phyloP scores from a whole-genome alignment of 2,888 invertebrate species.

The Platynereis dumerilii region DNA sequence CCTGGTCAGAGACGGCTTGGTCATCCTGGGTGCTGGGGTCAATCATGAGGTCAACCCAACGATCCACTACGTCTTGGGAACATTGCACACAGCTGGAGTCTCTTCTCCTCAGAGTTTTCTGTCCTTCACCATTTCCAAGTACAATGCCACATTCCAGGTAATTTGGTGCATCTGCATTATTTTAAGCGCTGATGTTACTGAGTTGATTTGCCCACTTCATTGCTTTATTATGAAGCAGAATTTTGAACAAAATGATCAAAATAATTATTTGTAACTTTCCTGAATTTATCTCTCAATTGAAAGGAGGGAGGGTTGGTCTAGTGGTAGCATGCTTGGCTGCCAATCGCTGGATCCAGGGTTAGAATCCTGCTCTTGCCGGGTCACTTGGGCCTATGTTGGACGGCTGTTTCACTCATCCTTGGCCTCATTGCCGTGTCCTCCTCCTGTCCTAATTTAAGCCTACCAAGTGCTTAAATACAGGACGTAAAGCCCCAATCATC shows the following conservation, averaged over 20 bases:
- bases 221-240: not conserved
- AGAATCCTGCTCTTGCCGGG: too few relatives aligned
- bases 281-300: too few relatives aligned
- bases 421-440: too few relatives aligned
- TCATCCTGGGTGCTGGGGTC: slow-evolving; percentile 76
- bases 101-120: slow-evolving; percentile 57
- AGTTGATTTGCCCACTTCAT: not conserved
- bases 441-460: too few relatives aligned
- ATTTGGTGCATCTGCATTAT: not conserved
- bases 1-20: slow-evolving; percentile 69
- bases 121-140: slow-evolving; percentile 32
- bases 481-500: too few relatives aligned
- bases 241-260: not conserved
- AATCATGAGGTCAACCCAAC: slow-evolving; percentile 73
- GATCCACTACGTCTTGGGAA: slow-evolving; percentile 74
- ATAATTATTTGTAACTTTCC: too few relatives aligned
- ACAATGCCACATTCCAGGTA: slow-evolving; percentile 27
- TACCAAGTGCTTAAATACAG: too few relatives aligned
- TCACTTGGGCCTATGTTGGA: too few relatives aligned
- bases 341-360: too few relatives aligned
- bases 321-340: too few relatives aligned
- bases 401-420: too few relatives aligned
- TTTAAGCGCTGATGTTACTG: not conserved
- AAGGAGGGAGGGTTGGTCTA: too few relatives aligned
- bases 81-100: slow-evolving; percentile 58